These are phyloP conservation scores for Ascaphus truei DNA, from an alignment of 2,113 vertebrate species.

Conservation along the genomic window DNA sequence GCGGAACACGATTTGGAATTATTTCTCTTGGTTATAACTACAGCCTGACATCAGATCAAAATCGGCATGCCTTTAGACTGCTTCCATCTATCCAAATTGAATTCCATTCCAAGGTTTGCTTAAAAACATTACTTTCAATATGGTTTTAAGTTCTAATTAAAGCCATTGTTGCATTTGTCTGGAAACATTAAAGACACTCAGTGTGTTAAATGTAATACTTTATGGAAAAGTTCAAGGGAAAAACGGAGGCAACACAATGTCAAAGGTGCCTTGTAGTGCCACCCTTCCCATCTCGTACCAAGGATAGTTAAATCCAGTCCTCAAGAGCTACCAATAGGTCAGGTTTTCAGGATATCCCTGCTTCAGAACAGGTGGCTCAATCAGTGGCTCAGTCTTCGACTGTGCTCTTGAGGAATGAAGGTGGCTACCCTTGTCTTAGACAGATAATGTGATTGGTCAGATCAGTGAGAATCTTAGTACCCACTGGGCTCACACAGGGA, in stretches of 20 bases:
- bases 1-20: slow-evolving; percentile 4
- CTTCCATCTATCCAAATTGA: slow-evolving; percentile 43
- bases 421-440: no score
- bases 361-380: no score
- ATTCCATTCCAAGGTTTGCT: slow-evolving; percentile 30
- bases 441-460: no score
- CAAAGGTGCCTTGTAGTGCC: not conserved
- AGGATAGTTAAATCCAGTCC: no score
- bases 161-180: not conserved
- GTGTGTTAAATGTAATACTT: not conserved
- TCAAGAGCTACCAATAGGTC: no score
- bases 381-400: no score
- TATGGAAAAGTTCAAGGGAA: not conserved
- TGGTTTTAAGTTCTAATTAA: slow-evolving; percentile 24
- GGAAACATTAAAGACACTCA: not conserved
- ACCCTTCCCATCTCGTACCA: no score
- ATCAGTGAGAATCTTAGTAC: no score
- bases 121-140: slow-evolving; percentile 41
- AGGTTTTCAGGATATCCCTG: no score
- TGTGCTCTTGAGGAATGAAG: no score
- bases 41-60: slow-evolving; percentile 17
- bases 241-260: not conserved
- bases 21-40: slow-evolving; percentile 38
- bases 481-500: no score
- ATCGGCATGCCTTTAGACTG: slow-evolving; percentile 28